These are phyloP conservation scores for Emydocephalus ijimae DNA, from an alignment of 2,113 vertebrate genomes.

Conservation along the genomic window DNA sequence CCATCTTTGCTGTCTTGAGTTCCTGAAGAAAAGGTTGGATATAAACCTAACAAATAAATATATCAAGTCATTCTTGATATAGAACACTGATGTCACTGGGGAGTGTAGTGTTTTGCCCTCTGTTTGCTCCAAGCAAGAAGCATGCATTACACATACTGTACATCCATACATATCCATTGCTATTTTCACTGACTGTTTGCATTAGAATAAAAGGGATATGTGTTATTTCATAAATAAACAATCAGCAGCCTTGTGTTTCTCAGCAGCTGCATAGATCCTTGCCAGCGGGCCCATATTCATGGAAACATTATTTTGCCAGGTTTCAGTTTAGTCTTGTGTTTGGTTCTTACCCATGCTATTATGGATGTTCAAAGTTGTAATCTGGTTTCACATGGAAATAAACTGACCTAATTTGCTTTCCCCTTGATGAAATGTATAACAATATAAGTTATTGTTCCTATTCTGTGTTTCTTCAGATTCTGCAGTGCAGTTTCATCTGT, in stretches of 20 bases:
- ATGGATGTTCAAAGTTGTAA: not conserved
- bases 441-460: not conserved
- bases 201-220: not conserved
- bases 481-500: not conserved
- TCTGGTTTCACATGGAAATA: not conserved
- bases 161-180: not conserved
- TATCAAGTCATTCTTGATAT: not conserved
- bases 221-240: not conserved
- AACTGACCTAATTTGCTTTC: not conserved
- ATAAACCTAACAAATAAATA: not conserved
- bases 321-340: not conserved
- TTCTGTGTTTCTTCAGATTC: not conserved
- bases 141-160: not conserved
- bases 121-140: not conserved
- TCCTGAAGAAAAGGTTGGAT: not conserved
- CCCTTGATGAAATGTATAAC: not conserved
- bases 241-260: not conserved
- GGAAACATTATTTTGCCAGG: not conserved
- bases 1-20: not conserved
- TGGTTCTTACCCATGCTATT: not conserved
- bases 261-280: not conserved
- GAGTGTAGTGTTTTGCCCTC: not conserved
- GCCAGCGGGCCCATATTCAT: not conserved
- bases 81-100: not conserved
- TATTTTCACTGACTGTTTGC: not conserved